Evolutionary conservation across 2,888 invertebrate species (phyloP).

Genomic region (Eupeodes latifasciatus): DNA sequence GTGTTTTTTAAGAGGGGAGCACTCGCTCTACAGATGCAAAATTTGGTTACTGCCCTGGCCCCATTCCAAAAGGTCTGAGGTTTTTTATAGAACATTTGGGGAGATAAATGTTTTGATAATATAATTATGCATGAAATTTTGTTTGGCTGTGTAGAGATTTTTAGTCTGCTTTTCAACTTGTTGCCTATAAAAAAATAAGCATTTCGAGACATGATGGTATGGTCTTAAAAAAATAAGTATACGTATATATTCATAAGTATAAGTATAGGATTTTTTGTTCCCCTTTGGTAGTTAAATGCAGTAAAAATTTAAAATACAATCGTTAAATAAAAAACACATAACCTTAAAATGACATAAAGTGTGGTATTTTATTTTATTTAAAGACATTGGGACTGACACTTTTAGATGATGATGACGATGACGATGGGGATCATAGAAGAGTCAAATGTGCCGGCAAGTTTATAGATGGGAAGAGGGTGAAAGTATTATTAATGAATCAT

Average conservation of each 20-base stretch:
- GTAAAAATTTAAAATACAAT: slow-evolving; percentile 61
- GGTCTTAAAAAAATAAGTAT: slow-evolving; percentile 37
- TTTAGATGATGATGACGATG: slow-evolving; percentile 39
- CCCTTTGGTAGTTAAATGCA: slow-evolving; percentile 27
- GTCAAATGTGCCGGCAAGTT: slow-evolving; percentile 46
- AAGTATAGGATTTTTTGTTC: background rate
- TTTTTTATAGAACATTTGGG: slow-evolving; percentile 46
- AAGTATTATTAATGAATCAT: slow-evolving; percentile 32
- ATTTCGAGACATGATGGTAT: slow-evolving; percentile 42
- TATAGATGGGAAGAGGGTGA: background rate
- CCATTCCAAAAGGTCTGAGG: slow-evolving; percentile 62
- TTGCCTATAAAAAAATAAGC: slow-evolving; percentile 47
- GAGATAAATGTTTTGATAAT: slow-evolving; percentile 76
- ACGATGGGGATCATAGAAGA: slow-evolving; percentile 29
- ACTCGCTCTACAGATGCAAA: background rate
- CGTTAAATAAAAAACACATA: slow-evolving; percentile 66
- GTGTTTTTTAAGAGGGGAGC: slow-evolving; percentile 66
- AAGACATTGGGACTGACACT: slow-evolving; percentile 47
- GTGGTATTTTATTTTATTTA: slow-evolving; percentile 61
- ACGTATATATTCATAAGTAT: background rate
- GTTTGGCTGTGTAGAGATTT: slow-evolving; percentile 21
- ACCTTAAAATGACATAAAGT: slow-evolving; percentile 67
- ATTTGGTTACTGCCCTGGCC: slow-evolving; percentile 48
- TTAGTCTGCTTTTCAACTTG: slow-evolving; percentile 64
- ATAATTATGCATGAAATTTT: slow-evolving; percentile 75